Base-by-base conservation (phyloP, 2,888 invertebrate genomes). In the Bombylius major region DNA sequence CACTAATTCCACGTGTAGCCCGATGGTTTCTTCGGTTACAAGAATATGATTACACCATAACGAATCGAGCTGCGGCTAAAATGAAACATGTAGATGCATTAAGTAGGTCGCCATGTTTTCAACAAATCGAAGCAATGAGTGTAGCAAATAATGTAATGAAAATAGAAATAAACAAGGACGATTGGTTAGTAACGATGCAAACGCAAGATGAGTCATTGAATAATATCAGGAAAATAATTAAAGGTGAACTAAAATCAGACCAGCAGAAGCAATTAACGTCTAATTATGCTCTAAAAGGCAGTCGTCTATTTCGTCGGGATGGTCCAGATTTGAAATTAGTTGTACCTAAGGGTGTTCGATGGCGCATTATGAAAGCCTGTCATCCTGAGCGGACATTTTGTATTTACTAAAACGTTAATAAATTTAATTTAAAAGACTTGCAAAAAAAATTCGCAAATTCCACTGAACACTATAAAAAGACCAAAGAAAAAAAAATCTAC, bases 81-180 rank as follows among this genome's bases (percentile, higher is more conserved):
- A 68, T 71, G 66, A 23, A 55, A 50, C 69, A 70, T 56, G 68
- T 68, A 0, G 69, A 70, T 42, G 60, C 67, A 45, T 56, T 68
- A 54, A 66, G 65, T 58, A 31, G 68, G 58, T 58, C 55, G 39
- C 63, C 63, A 3, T 47, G 44, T 1, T n/a, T 51, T 13, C 59
- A 61, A 36, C 58, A 39, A 5, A 46, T 44, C 45, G n/a, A 36
- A 2, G 23, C 46, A n/a, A n/a, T n/a, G 11, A 55, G 46, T 9
- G 58, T 57, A 7, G 36, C 51, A 9, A 11, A 13, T 4, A 32
- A 32, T 4, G 44, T 51, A 9, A 23, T 45, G 31, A 11, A 32
- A 39, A 23, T 51, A 4, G n/a, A 44, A 13, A 33, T 32, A 6
- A 12, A 4, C 5, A 11, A 4, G 5, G 11, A 7, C 5, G 51